phyloP scores from a whole-genome alignment of 1,140 invertebrate species.

The Scylla paramamosain region DNA sequence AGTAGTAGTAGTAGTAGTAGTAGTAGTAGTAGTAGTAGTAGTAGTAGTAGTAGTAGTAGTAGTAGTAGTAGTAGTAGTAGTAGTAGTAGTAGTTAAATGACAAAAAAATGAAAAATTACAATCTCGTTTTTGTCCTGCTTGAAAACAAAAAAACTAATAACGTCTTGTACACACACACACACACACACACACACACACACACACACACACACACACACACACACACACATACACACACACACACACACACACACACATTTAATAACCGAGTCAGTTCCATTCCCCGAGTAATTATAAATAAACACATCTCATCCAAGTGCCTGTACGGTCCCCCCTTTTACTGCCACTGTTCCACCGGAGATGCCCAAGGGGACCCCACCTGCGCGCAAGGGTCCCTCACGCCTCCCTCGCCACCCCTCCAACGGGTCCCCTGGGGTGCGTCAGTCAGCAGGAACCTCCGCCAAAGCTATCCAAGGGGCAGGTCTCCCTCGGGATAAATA shows the following conservation, averaged over 20 bases:
- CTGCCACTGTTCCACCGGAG: too few species aligned
- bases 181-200: not conserved
- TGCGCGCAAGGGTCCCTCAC: not conserved
- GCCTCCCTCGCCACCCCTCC: not conserved
- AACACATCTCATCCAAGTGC: too few species aligned
- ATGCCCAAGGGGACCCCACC: too few species aligned
- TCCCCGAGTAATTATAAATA: too few species aligned
- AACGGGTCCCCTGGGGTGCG: constrained; percentile 13
- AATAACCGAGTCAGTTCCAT: not conserved
- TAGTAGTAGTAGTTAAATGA: not conserved
- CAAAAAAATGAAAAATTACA: not conserved
- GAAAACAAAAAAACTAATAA: not conserved
- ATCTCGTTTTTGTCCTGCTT: not conserved
- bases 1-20: constrained; percentile 4
- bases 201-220: constrained; percentile 58
- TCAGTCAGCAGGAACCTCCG: not conserved
- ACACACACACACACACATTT: constrained; percentile 41
- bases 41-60: constrained; percentile 22
- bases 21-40: constrained; percentile 24
- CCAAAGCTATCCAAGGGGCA: not conserved
- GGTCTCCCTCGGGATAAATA: constrained; percentile 53
- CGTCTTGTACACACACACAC: constrained; percentile 26
- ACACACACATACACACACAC: constrained; percentile 54
- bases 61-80: not conserved
- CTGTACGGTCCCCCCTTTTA: too few species aligned